These are phyloP conservation scores for Rhagium mordax DNA, from an alignment of 2,888 invertebrate species.

Conservation along the genomic window DNA sequence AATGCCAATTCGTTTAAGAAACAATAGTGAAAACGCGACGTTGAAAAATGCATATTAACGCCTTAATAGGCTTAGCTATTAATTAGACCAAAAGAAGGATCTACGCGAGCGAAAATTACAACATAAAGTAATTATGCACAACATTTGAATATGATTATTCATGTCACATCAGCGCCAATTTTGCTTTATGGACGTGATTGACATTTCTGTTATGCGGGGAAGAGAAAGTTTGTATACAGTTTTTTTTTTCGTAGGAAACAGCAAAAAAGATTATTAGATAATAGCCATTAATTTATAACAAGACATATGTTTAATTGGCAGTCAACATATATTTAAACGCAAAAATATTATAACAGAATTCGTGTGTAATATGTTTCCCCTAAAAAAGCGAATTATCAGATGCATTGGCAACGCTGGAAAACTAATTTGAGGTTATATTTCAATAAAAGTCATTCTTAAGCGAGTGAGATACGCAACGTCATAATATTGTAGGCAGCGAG, in stretches of 20 bases:
- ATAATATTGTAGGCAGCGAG: no score
- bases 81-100: background rate
- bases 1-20: background rate
- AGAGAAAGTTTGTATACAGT: background rate
- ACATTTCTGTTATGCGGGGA: background rate
- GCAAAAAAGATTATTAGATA: background rate
- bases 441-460: no score
- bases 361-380: no score
- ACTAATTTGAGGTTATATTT: no score
- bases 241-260: background rate
- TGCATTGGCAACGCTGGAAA: no score
- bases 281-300: background rate
- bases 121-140: background rate
- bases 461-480: no score
- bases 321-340: no score
- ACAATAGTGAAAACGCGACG: background rate
- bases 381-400: no score
- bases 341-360: no score
- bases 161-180: background rate
- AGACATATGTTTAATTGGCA: no score
- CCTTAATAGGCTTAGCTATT: background rate
- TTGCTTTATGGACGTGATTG: background rate
- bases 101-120: background rate
- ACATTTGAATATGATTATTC: background rate
- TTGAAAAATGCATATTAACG: no score